Evolutionary conservation across 2,888 invertebrate genomes (phyloP), one percentile per base, ranked within the genome.

Genomic region (Scaptomyza parva): DNA sequence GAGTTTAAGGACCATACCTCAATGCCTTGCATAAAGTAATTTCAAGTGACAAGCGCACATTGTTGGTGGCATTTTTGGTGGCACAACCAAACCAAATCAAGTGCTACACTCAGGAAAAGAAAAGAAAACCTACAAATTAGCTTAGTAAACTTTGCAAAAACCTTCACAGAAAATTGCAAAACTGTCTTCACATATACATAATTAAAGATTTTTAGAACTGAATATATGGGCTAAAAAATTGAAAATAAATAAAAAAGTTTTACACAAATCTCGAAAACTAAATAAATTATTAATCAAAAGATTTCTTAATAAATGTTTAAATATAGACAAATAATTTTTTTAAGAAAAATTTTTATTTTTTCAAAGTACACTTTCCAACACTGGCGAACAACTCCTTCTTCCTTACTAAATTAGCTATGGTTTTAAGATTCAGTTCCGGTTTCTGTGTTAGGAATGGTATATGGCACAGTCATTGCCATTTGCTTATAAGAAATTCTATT

Each of bases 401-500:
- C 18, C n/a, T n/a, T n/a, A 35, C 17, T 14, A 14, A 3, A 11
- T 20, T 43, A 33, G 50, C 48, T 17, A 17, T 37, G 35, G 43
- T 26, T 40, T 26, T 14, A 14, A 14, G 60, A 37, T 20, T 58
- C 39, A 12, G 20, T 22, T 18, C 18, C 30, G 18, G 14, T 18
- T 37, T 1, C 24, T 48, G 30, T 28, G 17, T 1, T 18, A 28
- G 26, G 26, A 54, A 39, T 44, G 26, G 26, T 44, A 39, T 44
- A 14, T 30, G n/a, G 9, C 55, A 9, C 30, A 20, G 14, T 28
- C 54, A 62, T 58, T 60, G 14, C 35, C 54, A 62, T 58, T 60
- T 64, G 75, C 76, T 78, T 76, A 70, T 76, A 69, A 78, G 70
- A 64, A 68, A 78, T 78, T 78, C 73, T 76, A 76, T 70, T 74